Evolutionary conservation across 2,888 invertebrate species (phyloP).

Genomic region (Amblyjoppa fuscipennis): DNA sequence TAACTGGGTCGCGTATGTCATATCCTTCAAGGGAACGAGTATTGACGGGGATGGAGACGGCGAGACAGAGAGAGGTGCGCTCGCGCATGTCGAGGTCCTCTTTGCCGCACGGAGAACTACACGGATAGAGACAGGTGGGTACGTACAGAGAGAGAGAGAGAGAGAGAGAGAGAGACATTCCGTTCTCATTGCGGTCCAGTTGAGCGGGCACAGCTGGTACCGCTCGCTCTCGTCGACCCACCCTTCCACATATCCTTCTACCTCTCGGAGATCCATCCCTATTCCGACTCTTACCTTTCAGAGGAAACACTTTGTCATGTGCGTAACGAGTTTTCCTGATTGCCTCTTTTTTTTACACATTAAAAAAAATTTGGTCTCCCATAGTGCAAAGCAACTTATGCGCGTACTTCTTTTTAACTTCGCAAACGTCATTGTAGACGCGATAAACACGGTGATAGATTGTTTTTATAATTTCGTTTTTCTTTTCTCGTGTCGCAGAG

Average conservation of each 20-base stretch:
- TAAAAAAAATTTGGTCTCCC: neutral
- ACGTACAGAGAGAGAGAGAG: neutral
- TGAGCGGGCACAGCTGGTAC: slow-evolving; percentile 50
- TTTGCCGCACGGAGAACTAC: slow-evolving; percentile 29
- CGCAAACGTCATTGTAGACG: too few species aligned
- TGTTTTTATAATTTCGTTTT: too few species aligned
- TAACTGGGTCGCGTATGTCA: slow-evolving; percentile 58
- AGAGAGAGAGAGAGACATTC: slow-evolving; percentile 7
- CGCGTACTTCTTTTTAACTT: too few species aligned
- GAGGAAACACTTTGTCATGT: slow-evolving; percentile 10
- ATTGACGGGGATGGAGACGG: slow-evolving; percentile 42
- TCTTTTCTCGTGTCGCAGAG: too few species aligned
- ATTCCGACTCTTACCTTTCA: slow-evolving; percentile 4
- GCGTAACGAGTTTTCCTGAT: neutral
- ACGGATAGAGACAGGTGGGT: neutral
- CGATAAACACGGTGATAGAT: too few species aligned
- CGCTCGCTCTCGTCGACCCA: slow-evolving; percentile 20
- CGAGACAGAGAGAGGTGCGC: neutral
- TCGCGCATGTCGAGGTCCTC: slow-evolving; percentile 41
- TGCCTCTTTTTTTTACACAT: neutral
- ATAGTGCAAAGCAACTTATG: too few species aligned
- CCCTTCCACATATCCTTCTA: slow-evolving; percentile 70
- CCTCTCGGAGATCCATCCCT: slow-evolving; percentile 51
- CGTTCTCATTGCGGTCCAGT: slow-evolving; percentile 48
- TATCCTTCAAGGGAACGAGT: slow-evolving; percentile 51